Base-by-base conservation (phyloP, 2,888 invertebrate species). In the Xanthia togata region DNA sequence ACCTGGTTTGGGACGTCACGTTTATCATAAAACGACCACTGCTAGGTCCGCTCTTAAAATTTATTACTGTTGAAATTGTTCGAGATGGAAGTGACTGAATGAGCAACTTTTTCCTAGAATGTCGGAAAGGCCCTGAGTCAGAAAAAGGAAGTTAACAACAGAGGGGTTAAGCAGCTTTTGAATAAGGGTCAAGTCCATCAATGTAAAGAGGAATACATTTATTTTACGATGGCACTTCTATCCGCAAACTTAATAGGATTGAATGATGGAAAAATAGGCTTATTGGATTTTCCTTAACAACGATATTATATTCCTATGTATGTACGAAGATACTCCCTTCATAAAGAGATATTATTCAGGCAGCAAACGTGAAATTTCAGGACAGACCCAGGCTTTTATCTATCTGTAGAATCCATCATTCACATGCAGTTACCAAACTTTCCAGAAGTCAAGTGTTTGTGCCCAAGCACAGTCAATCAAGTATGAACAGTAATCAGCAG, bases 141-240 rank as follows among this genome's bases (percentile, higher is more conserved):
- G 47, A 44, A 76, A 74, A 65, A 79, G n/a, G 55, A 65, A 70
- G 59, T 77, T 79, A 50, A 82, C 77, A 77, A 70, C 82, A 79
- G 47, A 65, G 12, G 63, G 59, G 44, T 64, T 59, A 55, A 65
- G 47, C 70, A 70, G 70, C 35, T 76, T 69, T 82, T 67, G 70
- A 82, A 70, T 50, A 77, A 50, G 70, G 82, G 64, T 79, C 77
- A 70, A 50, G 31, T 57, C 67, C 35, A 55, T 77, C 70, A 67
- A 77, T 50, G 70, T 82, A 50, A 60, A 76, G 53, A 57, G 47
- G 83, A 70, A 65, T 77, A 80, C 60, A 70, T 79, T 79, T 60
- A 70, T 82, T 82, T 77, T 82, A 82, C 65, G 70, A 70, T 44
- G 35, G 50, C 20, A 68, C 57, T 63, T 81, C 35, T 63, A 82